phyloP scores from a whole-genome alignment of 2,797 vertebrate species.

The Podarcis lilfordi region DNA sequence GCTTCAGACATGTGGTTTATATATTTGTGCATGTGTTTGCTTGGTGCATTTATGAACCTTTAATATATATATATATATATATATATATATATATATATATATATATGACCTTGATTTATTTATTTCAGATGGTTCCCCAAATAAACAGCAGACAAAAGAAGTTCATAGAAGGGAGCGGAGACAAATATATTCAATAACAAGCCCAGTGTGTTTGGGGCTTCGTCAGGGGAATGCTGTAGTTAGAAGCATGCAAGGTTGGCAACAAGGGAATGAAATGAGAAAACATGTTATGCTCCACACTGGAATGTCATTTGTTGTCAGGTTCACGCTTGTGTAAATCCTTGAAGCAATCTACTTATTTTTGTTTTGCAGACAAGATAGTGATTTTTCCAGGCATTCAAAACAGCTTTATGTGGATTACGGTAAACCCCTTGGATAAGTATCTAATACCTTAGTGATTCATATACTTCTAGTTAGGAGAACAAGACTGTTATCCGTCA shows the following conservation, averaged over 20 bases:
- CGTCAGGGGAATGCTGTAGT: conserved; percentile 17
- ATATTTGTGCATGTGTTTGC: too few species aligned
- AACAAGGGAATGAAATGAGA: conserved; percentile 20
- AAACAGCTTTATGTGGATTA: conserved; percentile 17
- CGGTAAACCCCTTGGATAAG: conserved; percentile 9
- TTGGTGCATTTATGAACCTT: too few species aligned
- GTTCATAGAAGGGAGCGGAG: neutral
- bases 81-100: too few species aligned
- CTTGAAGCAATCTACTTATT: neutral
- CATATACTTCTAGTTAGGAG: neutral
- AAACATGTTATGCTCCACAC: conserved; percentile 16
- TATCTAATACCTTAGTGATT: neutral
- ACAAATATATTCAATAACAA: neutral
- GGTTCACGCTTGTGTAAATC: neutral
- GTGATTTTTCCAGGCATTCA: conserved; percentile 2
- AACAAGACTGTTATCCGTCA: neutral
- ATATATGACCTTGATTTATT: too few species aligned
- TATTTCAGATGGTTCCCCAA: too few species aligned
- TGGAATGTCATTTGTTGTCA: neutral
- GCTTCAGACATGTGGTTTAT: too few species aligned
- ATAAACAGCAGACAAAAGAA: neutral
- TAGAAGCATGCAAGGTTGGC: conserved; percentile 12
- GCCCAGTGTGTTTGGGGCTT: neutral
- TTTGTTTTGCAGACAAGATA: neutral
- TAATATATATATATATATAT: too few species aligned